Evolutionary conservation across 1,140 invertebrate genomes (phyloP), one percentile per base, ranked within the genome.

Genomic region (Lucilia sericata): DNA sequence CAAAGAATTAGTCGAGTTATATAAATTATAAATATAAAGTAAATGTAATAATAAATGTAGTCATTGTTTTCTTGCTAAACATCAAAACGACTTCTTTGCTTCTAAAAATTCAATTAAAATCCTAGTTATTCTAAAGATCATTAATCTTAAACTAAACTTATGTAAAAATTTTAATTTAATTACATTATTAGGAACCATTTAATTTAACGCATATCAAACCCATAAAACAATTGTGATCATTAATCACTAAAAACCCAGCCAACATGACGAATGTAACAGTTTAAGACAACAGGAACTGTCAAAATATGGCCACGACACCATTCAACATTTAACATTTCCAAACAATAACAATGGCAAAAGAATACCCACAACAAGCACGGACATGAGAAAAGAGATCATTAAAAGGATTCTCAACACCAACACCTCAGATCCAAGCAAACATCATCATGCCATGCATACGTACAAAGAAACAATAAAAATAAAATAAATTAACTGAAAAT

Each of bases 251-350:
- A 49, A 87, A 86, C 86, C 87, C 75, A 19, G 12, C 42, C 21
- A 36, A 83, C 25, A 49, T 83, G 82, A n/a, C 13, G n/a, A 30
- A 34, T 70, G 42, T 88, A 86, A 87, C 87, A 86, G 87, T 85
- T 85, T 80, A 85, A 84, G 55, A 86, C 82, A 84, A 87, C 84
- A 85, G 86, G 85, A 86, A 84, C 86, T 87, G 88, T 88, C 88
- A 88, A 89, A 89, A 88, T 87, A 90, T 87, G 86, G 87, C 88
- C 86, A 87, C 87, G 88, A 88, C 88, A 88, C 88, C 87, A 89
- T 88, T 88, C 88, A 90, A 87, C 87, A 89, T 87, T 86, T 65
- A 36, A 85, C 86, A 42, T 10, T 30, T 30, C 25, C 25, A 30
- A 42, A 82, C 86, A 89, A 89, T 88, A 87, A 89, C 88, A 88